Evolutionary conservation across 2,797 vertebrate species (phyloP).

Genomic region (Pelochelys cantorii): DNA sequence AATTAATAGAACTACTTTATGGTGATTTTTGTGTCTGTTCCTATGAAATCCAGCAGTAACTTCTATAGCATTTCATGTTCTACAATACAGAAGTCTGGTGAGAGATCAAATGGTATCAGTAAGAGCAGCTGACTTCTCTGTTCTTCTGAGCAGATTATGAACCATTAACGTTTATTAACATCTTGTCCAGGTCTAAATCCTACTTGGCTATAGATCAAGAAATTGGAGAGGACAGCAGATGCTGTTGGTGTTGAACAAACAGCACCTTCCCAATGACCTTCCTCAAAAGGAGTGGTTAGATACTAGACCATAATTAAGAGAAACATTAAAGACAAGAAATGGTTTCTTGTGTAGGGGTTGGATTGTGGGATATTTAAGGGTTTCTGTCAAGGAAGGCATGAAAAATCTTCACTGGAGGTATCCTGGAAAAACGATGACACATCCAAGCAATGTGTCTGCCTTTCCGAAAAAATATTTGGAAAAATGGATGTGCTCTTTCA

Average conservation of each 20-base stretch:
- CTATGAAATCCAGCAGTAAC: neutral
- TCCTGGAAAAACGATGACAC: too few species aligned
- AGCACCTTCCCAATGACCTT: neutral
- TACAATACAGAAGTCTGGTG: accelerated
- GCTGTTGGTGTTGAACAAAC: neutral
- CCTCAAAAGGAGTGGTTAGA: neutral
- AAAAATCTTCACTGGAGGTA: neutral
- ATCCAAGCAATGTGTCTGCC: too few species aligned
- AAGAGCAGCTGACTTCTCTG: neutral
- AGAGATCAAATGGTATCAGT: neutral
- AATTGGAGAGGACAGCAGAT: neutral
- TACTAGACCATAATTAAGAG: neutral
- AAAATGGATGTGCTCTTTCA: too few species aligned
- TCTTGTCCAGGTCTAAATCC: neutral
- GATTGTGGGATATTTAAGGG: neutral
- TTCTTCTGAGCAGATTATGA: accelerated
- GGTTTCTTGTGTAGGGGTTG: neutral
- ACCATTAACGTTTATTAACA: neutral
- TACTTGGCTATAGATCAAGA: neutral
- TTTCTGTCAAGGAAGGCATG: neutral
- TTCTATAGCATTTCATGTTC: neutral
- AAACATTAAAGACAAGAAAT: neutral
- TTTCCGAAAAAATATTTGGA: too few species aligned
- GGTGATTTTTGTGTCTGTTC: neutral
- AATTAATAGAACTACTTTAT: accelerated